Conservation (phyloP, 2,113 vertebrate species). For the Scolopax mira region DNA sequence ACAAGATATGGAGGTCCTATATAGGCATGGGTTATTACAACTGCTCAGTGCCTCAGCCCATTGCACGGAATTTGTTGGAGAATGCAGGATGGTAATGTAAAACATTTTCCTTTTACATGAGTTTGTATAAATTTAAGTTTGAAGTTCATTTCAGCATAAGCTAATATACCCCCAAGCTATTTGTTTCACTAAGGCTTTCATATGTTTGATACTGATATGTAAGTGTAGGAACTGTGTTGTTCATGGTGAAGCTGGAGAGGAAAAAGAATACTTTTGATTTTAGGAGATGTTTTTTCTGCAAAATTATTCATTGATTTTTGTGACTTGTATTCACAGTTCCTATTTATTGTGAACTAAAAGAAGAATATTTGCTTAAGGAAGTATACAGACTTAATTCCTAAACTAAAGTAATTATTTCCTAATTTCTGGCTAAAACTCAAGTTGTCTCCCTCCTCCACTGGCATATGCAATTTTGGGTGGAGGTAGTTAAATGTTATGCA, state of each 20-base stretch:
- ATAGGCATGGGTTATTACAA: constrained; percentile 99
- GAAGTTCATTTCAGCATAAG: neutral
- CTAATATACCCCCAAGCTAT: neutral
- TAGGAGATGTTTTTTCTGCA: neutral
- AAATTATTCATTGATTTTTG: neutral
- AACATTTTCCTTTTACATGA: neutral
- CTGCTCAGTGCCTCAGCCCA: constrained; percentile 90
- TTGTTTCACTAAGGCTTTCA: neutral
- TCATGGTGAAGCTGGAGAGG: neutral
- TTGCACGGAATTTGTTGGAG: constrained; percentile 92
- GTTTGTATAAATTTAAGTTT: rapidly evolving
- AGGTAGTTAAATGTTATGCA: neutral
- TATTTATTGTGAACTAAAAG: neutral
- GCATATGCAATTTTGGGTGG: neutral
- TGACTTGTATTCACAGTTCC: neutral
- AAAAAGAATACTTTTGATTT: neutral
- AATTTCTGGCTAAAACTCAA: neutral
- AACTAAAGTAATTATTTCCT: neutral
- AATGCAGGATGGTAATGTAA: constrained; percentile 94
- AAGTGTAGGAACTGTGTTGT: neutral
- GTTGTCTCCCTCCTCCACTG: rapidly evolving
- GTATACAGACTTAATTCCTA: neutral
- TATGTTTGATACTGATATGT: neutral
- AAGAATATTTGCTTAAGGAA: neutral
- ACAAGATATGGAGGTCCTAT: constrained; percentile 95